A percentile compares a stretch with the other conserved stretches of the same genome.
These are phyloP conservation scores for Tauraco erythrolophus DNA, from an alignment of 2,113 vertebrate genomes.

Conservation along the genomic window DNA sequence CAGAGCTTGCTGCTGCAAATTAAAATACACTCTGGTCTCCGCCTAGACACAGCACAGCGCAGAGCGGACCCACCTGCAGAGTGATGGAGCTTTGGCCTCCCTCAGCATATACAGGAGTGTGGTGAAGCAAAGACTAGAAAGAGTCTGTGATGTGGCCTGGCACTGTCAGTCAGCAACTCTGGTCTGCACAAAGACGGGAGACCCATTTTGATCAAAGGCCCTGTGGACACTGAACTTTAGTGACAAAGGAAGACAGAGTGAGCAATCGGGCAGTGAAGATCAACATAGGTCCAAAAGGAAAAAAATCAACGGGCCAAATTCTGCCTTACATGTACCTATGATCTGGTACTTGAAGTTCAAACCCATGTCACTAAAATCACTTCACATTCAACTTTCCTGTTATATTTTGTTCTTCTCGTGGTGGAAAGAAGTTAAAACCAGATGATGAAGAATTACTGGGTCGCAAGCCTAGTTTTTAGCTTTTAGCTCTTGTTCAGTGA, in stretches of 20 bases:
- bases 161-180: background rate
- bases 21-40: background rate
- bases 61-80: background rate
- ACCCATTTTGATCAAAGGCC: background rate
- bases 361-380: background rate
- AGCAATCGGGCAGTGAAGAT: background rate
- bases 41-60: background rate
- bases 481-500: background rate
- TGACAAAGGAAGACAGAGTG: background rate
- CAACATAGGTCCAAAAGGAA: too few relatives aligned
- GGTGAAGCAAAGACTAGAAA: accelerated
- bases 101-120: accelerated
- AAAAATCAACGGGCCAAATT: background rate
- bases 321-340: background rate
- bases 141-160: background rate
- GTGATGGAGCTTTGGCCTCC: background rate
- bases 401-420: background rate
- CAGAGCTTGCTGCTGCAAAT: background rate
- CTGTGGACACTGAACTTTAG: background rate
- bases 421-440: background rate
- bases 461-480: background rate
- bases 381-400: background rate
- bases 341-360: background rate
- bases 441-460: background rate
- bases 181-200: accelerated